Evolutionary conservation across 2,113 vertebrate species (phyloP), one percentile per base, ranked within the genome.

Genomic region (Tragelaphus strepsiceros): DNA sequence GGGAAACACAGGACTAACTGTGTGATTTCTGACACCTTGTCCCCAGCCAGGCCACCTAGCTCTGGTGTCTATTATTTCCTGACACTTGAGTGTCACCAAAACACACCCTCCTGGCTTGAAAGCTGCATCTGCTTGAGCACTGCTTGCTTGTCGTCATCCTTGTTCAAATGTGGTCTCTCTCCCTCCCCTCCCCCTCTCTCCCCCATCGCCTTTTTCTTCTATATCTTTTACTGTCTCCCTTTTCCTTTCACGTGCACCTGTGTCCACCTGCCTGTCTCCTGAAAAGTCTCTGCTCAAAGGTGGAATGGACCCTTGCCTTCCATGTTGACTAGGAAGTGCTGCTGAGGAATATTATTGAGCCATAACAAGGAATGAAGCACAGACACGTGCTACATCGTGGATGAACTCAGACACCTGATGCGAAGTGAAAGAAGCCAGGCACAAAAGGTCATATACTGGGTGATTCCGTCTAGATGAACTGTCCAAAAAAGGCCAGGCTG

Each of bases 351-450:
- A 43, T 17, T 16, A 67, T 3, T 67, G 10, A 24, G 35, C 51
- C 24, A 5, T 22, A 5, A 82, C 89, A 84, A 85, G 89, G 61
- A 16, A 46, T 0, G 30, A 16, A 7, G 35, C 0, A 0, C 10
- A 10, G 28, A 61, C 1, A 24, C 16, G 1, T 2, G 39, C 74
- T 1, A 0, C 13, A 3, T 1, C 61, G 0, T 0, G 32, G 39
- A 3, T 0, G 46, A 51, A 10, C 94, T 56, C 0, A 1, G 14
- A 61, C 64, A 58, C 46, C 19, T 32, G 4, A 6, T 4, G 6
- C 16, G 1, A 22, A 59, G 39, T 12, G 12, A n/a, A 28, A 54
- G 71, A 62, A 43, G 87, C 74, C 64, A 6, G 54, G 43, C 35
- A 11, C 85, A 2, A 51, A 88, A 64, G 26, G 32, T 7, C 43